Percentiles rank a stretch among this genome's conserved stretches.
Evolutionary conservation across 2,113 vertebrate species (phyloP).

Genomic region (Sclerurus mexicanus): DNA sequence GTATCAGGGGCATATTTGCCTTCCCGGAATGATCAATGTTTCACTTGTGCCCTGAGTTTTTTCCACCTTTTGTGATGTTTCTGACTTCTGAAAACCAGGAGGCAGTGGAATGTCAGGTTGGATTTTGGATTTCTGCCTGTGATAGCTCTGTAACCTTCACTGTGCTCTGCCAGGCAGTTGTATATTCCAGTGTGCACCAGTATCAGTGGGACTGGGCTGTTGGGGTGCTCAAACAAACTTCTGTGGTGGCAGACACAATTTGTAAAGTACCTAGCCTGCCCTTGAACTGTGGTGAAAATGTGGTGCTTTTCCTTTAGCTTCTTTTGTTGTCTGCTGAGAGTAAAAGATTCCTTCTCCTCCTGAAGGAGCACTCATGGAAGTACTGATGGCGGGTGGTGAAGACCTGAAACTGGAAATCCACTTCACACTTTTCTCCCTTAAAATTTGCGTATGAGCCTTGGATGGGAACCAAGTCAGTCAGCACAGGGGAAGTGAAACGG

Average conservation of each 20-base stretch:
- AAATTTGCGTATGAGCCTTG: not conserved
- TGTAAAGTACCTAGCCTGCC: not conserved
- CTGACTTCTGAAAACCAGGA: not conserved
- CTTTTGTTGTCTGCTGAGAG: not conserved
- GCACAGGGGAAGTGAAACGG: fast-evolving
- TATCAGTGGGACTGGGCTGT: fast-evolving
- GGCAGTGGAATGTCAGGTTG: fast-evolving
- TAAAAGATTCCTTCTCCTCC: not conserved
- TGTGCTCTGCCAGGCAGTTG: not conserved
- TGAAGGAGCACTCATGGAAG: not conserved
- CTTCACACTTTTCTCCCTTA: not conserved
- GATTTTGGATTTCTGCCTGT: not conserved
- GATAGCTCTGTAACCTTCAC: not conserved
- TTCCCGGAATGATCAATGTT: not conserved
- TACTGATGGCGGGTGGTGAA: not conserved
- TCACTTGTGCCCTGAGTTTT: not conserved
- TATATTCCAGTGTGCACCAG: not conserved
- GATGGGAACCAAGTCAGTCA: not conserved
- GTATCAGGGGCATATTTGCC: not conserved
- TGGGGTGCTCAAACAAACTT: not conserved
- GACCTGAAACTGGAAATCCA: not conserved
- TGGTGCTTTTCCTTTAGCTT: not conserved
- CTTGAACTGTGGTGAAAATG: not conserved
- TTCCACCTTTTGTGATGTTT: not conserved
- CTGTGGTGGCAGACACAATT: fast-evolving